These are phyloP conservation scores for Drosophila setosimentum DNA, from an alignment of 2,888 invertebrate species.

Conservation along the genomic window DNA sequence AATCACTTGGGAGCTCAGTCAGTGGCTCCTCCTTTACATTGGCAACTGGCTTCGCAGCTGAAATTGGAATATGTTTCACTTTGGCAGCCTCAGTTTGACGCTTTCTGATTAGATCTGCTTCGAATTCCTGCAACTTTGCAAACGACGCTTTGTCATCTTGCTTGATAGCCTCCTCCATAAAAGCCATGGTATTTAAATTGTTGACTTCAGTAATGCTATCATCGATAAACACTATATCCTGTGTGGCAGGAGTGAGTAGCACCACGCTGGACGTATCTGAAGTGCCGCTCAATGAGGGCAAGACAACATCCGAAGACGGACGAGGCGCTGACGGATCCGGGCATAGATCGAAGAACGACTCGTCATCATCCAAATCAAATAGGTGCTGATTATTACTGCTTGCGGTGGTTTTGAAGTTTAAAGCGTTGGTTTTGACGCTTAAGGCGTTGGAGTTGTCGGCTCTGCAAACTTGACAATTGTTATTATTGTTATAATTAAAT, in stretches of 20 bases:
- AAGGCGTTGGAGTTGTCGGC: conserved; percentile 53
- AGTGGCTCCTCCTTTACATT: conserved; percentile 50
- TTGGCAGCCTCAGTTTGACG: conserved; percentile 40
- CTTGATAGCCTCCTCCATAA: conserved; percentile 68
- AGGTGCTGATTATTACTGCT: conserved; percentile 30
- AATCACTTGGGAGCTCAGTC: conserved; percentile 46
- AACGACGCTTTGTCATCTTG: conserved; percentile 62
- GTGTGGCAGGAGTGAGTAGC: conserved; percentile 79
- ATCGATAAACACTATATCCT: conserved; percentile 83
- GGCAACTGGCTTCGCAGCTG: neutral
- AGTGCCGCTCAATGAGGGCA: conserved; percentile 39
- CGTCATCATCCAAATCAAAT: conserved; percentile 64
- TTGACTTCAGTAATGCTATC: conserved; percentile 64
- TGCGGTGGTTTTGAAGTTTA: conserved; percentile 1
- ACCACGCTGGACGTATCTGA: conserved; percentile 73
- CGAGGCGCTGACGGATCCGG: conserved; percentile 31
- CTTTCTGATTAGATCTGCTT: conserved; percentile 63
- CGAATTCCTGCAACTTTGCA: conserved; percentile 66
- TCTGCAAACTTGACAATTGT: conserved; percentile 72
- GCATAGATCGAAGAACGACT: conserved; percentile 43
- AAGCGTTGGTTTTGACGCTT: conserved; percentile 25
- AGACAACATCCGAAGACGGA: neutral
- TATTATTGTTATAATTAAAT: conserved; percentile 22
- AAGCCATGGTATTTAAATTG: conserved; percentile 71
- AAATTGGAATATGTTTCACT: neutral